A percentile compares a stretch with the other conserved stretches of the same genome.
Conservation (phyloP, 2,113 vertebrate species). For the Cyphomyrus plagiostoma region DNA sequence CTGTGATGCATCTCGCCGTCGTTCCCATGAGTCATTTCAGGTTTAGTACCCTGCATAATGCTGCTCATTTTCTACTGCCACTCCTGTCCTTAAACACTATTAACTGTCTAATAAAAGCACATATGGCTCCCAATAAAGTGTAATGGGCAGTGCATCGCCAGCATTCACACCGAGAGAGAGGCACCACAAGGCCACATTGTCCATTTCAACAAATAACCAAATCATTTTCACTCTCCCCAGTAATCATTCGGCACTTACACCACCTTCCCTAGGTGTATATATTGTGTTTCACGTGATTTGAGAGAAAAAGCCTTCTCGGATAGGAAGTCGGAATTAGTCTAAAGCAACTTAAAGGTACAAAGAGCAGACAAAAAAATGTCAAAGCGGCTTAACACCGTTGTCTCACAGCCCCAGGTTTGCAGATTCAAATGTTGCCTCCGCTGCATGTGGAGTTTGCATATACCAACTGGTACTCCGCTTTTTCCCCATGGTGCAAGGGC, state of each 20-base stretch:
- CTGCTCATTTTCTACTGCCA: constrained; percentile 46
- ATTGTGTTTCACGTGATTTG: neutral
- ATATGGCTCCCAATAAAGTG: constrained; percentile 62
- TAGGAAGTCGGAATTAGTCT: neutral
- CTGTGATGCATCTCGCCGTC: neutral
- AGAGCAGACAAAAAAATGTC: neutral
- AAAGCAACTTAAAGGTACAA: neutral
- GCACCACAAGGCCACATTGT: neutral
- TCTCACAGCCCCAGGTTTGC: neutral
- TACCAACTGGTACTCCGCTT: neutral
- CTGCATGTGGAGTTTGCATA: neutral
- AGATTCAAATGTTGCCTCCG: neutral
- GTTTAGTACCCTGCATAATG: constrained; percentile 47
- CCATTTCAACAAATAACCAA: neutral
- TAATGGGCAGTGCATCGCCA: constrained; percentile 45
- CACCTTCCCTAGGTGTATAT: neutral
- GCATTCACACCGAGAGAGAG: neutral
- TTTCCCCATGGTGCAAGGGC: neutral
- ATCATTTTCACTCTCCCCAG: neutral
- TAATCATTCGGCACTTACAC: neutral
- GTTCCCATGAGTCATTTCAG: neutral
- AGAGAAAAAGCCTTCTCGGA: neutral
- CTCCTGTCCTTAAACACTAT: constrained; percentile 59
- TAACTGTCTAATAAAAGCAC: constrained; percentile 64
- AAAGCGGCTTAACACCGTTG: neutral